Conservation (phyloP, 2,113 vertebrate species). For the Petaurus breviceps region DNA sequence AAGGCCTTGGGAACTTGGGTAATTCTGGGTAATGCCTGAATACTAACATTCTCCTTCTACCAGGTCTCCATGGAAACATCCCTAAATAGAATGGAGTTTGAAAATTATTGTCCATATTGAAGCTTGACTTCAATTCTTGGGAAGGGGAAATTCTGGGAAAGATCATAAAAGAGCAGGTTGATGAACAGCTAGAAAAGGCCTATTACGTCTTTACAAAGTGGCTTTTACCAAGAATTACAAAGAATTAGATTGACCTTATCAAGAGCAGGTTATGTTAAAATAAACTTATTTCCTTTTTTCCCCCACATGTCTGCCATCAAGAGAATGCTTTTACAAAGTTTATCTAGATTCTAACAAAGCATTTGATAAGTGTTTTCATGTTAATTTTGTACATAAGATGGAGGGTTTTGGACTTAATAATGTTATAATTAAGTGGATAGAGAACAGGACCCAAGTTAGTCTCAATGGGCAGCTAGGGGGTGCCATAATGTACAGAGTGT, state of each 20-base stretch:
- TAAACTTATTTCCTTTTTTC: background rate
- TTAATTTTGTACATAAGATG: background rate
- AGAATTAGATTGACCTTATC: background rate
- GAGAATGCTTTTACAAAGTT: background rate
- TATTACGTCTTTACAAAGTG: background rate
- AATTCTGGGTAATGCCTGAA: background rate
- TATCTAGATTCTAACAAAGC: background rate
- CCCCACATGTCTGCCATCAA: background rate
- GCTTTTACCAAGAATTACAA: background rate
- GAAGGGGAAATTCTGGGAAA: background rate
- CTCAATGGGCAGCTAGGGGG: background rate
- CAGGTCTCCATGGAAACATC: background rate
- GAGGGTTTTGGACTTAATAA: background rate
- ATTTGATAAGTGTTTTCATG: background rate
- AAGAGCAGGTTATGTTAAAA: background rate
- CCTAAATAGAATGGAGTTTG: background rate
- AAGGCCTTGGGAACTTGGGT: background rate
- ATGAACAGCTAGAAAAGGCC: background rate
- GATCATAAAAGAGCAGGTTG: background rate
- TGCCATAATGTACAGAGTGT: background rate
- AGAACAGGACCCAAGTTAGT: background rate
- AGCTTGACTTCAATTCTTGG: background rate
- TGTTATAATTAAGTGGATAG: background rate
- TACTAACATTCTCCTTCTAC: background rate
- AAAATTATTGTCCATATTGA: background rate